A percentile compares a stretch with the other conserved stretches of the same genome.
These are phyloP conservation scores for Mesoligia furuncula DNA, from an alignment of 2,888 invertebrate species.

Conservation along the genomic window DNA sequence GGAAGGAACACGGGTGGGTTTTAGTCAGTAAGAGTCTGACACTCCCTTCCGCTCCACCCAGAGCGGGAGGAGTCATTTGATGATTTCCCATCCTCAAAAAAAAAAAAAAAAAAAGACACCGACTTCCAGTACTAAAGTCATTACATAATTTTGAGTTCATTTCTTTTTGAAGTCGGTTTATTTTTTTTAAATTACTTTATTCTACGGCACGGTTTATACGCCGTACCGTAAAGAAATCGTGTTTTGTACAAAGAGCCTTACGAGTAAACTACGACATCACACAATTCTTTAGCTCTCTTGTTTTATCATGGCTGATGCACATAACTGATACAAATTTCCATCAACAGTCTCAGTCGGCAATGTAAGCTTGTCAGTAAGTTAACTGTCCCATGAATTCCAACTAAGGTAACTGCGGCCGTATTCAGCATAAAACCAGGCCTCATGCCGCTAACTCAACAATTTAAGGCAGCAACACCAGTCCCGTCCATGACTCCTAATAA, in stretches of 20 bases:
- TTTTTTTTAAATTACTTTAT: no score
- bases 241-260: neutral
- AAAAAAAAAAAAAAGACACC: no score
- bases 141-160: no score
- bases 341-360: neutral
- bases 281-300: neutral
- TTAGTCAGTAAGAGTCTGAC: no score
- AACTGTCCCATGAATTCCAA: slow-evolving; percentile 6
- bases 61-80: no score
- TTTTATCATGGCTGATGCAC: neutral
- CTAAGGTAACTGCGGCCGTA: slow-evolving; percentile 9
- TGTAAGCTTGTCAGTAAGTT: neutral
- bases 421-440: slow-evolving; percentile 9
- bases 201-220: no score
- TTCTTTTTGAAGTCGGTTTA: no score
- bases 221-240: neutral
- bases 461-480: slow-evolving; percentile 22
- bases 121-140: no score
- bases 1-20: no score
- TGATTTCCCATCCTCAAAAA: no score
- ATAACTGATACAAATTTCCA: neutral
- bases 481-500: slow-evolving; percentile 57
- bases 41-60: no score
- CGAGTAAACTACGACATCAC: no score
- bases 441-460: slow-evolving; percentile 34